These are phyloP conservation scores for Corydoras maculifer DNA, from an alignment of 2,113 vertebrate genomes.

Conservation along the genomic window DNA sequence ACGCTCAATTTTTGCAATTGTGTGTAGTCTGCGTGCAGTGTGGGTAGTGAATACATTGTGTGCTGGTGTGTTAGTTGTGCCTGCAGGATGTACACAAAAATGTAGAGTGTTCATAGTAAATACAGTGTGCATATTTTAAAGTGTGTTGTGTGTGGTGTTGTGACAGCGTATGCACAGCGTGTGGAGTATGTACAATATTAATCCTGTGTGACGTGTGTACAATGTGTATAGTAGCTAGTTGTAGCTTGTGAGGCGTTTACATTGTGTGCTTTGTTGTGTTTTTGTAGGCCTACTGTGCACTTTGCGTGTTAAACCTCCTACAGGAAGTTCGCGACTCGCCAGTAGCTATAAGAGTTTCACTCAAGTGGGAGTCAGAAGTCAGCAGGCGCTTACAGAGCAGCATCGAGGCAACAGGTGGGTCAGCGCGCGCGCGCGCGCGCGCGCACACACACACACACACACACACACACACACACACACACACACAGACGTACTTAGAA, in stretches of 20 bases:
- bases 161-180: too few species aligned
- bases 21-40: too few species aligned
- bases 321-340: background rate
- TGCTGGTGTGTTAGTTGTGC: background rate
- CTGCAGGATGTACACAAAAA: background rate
- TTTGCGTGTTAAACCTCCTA: slow-evolving; percentile 1
- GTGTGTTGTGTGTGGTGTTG: too few species aligned
- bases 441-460: background rate
- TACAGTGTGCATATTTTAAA: too few species aligned
- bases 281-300: background rate
- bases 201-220: too few species aligned
- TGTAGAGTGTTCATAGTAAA: too few species aligned
- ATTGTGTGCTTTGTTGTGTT: background rate
- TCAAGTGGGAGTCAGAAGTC: background rate
- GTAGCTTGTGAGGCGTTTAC: too few species aligned
- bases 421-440: background rate
- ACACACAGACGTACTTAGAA: too few species aligned
- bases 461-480: slow-evolving; percentile 5
- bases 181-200: too few species aligned
- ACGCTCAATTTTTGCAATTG: background rate
- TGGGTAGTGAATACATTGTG: too few species aligned
- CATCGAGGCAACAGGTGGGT: background rate
- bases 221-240: too few species aligned
- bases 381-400: slow-evolving; percentile 3
- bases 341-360: background rate